Evolutionary conservation across 2,113 vertebrate species (phyloP), one percentile per base, ranked within the genome.

Genomic region (Cheirogaleus medius): DNA sequence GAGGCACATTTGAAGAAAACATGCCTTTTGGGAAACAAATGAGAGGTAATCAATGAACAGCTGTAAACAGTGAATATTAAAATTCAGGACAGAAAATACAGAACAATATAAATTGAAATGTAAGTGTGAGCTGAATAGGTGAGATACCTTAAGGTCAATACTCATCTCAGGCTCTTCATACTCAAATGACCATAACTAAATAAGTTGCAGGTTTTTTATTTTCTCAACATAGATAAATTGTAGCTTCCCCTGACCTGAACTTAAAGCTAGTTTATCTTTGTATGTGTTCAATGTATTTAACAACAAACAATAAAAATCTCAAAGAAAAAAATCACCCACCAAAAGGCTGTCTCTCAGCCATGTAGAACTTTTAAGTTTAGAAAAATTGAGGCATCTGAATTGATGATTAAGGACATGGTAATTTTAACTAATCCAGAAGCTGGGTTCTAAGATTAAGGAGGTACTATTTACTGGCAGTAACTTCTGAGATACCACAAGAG

Each of bases 1-100:
- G 92, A 95, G 94, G 44, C 64, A 68, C 42, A 87, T 87, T 87
- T 91, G 80, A 84, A 96, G 87, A 91, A 97, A 97, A 60, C 56
- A 3, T 47, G 89, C 37, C 49, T 97, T 89, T 91, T 90, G 74
- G 74, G 80, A 97, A 94, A 94, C 83, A 97, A 95, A 97, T 93
- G 95, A 80, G 78, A 83, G 8, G 18, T 74, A 81, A 94, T 95
- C 89, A 93, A 49, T 81, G 77, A 87, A 93, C 58, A 92, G 90
- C 52, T 96, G 49, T 96, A 91, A 89, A 97, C 10, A 6, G 18
- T 96, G 80, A 77, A 85, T 92, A 71, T 94, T 95, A 95, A 96
- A 92, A 97, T 84, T 82, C 76, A 93, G 47, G 71, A 78, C 63
- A 54, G 56, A 58, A 29, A 73, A 74, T 97, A 63, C 32, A 6